Conservation (phyloP, 2,113 vertebrate genomes). For the Ibidorhyncha struthersii region DNA sequence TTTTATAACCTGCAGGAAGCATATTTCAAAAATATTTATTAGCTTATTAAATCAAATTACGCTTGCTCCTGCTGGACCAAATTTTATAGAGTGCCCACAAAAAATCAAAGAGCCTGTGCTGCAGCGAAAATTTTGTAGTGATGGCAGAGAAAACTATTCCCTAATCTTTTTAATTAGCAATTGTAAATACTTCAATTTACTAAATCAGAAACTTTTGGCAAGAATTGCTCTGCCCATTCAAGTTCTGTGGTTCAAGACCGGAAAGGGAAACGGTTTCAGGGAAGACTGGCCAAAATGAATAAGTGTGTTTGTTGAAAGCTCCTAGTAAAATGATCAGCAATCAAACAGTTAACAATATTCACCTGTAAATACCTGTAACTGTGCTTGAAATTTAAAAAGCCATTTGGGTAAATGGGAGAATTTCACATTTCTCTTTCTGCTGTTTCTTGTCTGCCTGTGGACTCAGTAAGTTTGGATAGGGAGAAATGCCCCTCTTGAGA, state of each 20-base stretch:
- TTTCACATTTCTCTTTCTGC: not conserved
- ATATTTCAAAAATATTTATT: constrained; percentile 69
- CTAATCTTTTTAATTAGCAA: constrained; percentile 54
- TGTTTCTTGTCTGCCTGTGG: not conserved
- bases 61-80: constrained; percentile 32
- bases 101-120: constrained; percentile 25
- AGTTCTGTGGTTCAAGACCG: not conserved
- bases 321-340: not conserved
- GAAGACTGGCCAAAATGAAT: not conserved
- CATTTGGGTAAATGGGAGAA: not conserved
- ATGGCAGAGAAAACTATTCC: constrained; percentile 2
- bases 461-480: not conserved
- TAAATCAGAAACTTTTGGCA: not conserved
- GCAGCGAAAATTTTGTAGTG: constrained; percentile 20
- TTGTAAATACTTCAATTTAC: constrained; percentile 1
- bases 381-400: not conserved
- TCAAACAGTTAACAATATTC: not conserved
- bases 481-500: not conserved
- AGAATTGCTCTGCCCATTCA: not conserved
- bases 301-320: not conserved
- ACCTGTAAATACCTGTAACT: not conserved
- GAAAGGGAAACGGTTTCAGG: not conserved
- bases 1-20: constrained; percentile 61
- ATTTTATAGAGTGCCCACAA: constrained; percentile 49
- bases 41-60: constrained; percentile 70